These are phyloP conservation scores for Struthidea cinerea DNA, from an alignment of 2,113 vertebrate genomes.

Conservation along the genomic window DNA sequence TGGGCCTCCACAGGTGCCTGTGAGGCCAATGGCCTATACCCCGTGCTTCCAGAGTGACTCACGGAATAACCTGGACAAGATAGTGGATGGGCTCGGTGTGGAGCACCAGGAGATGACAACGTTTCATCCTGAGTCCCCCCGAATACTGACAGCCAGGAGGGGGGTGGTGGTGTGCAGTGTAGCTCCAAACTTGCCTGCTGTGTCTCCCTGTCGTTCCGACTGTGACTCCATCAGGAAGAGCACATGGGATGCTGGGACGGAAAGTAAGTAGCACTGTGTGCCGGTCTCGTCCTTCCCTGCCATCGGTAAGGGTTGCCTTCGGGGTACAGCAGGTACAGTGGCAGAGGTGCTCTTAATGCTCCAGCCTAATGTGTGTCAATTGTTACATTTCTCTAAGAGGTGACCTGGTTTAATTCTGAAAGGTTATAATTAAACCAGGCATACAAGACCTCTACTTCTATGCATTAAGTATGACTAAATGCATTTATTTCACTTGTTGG, in stretches of 20 bases:
- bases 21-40: slow-evolving; percentile 94
- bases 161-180: slow-evolving; percentile 96
- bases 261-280: slow-evolving; percentile 71
- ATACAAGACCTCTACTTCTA: not conserved
- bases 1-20: slow-evolving; percentile 89
- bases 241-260: slow-evolving; percentile 83
- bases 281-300: fast-evolving
- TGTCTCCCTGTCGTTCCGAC: slow-evolving; percentile 89
- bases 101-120: slow-evolving; percentile 97
- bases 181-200: slow-evolving; percentile 87
- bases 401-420: not conserved
- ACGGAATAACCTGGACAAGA: slow-evolving; percentile 86
- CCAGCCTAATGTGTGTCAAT: not conserved
- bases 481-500: not conserved
- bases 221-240: slow-evolving; percentile 92
- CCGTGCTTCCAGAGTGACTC: slow-evolving; percentile 93
- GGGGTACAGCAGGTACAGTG: not conserved
- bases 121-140: slow-evolving; percentile 90
- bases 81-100: slow-evolving; percentile 78
- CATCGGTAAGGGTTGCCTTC: not conserved
- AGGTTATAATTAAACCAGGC: not conserved
- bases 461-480: not conserved
- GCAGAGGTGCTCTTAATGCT: not conserved
- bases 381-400: not conserved
- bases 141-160: slow-evolving; percentile 83